These are phyloP conservation scores for Micropoecilia bifurca DNA, from an alignment of 2,797 vertebrate species.

Conservation along the genomic window DNA sequence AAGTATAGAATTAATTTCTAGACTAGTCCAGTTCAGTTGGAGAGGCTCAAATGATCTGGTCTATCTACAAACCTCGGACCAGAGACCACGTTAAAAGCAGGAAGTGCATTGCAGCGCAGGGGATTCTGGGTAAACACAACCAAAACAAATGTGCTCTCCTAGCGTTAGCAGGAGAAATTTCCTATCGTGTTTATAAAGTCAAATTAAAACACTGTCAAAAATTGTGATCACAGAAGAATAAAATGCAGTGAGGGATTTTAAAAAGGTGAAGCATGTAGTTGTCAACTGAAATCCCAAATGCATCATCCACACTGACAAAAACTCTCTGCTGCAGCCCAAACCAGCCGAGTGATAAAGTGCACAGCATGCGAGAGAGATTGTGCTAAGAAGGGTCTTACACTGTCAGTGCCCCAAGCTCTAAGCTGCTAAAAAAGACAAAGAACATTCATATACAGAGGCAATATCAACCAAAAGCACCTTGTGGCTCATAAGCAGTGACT, in stretches of 20 bases:
- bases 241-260: not conserved
- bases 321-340: not conserved
- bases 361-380: not conserved
- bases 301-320: not conserved
- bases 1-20: no score
- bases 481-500: not conserved
- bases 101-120: no score
- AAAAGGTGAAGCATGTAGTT: not conserved
- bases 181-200: not conserved
- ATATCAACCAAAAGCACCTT: constrained; percentile 4
- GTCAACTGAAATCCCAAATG: not conserved
- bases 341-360: not conserved
- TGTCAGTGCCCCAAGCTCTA: not conserved
- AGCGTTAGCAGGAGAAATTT: not conserved
- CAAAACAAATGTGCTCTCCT: not conserved
- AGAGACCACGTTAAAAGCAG: no score
- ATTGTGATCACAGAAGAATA: not conserved
- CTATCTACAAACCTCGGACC: no score
- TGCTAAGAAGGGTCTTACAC: not conserved
- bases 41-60: no score
- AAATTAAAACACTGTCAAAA: not conserved
- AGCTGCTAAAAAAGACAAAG: constrained; percentile 5
- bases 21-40: no score
- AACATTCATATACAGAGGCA: not conserved
- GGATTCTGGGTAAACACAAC: no score